These are phyloP conservation scores for Apis laboriosa DNA, from an alignment of 1,140 invertebrate genomes.

Conservation along the genomic window DNA sequence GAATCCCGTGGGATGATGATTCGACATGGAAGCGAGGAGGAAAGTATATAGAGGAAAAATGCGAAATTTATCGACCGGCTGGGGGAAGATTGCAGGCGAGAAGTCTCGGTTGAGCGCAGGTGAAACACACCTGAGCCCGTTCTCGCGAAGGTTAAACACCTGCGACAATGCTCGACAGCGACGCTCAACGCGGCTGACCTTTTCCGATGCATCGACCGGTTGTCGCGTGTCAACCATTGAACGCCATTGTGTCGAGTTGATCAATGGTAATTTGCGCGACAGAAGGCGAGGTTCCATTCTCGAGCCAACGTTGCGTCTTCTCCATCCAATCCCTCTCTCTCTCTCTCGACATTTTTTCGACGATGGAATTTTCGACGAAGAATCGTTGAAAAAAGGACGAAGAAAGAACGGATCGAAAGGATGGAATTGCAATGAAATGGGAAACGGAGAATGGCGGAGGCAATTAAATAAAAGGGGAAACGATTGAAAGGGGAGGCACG, in stretches of 20 bases:
- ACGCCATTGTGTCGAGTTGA: slow-evolving; percentile 14
- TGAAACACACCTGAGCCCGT: slow-evolving; percentile 56
- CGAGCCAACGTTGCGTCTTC: neutral
- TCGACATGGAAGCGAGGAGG: slow-evolving; percentile 35
- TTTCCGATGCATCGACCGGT: slow-evolving; percentile 21
- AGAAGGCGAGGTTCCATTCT: neutral
- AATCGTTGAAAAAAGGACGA: too few relatives aligned
- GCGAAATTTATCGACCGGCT: slow-evolving; percentile 60
- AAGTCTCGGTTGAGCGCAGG: slow-evolving; percentile 26
- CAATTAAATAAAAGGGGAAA: too few relatives aligned
- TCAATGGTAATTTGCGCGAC: neutral
- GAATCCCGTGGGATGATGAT: slow-evolving; percentile 34
- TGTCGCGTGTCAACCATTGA: slow-evolving; percentile 35
- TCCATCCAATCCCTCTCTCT: too few relatives aligned
- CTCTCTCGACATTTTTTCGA: too few relatives aligned
- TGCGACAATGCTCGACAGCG: slow-evolving; percentile 56
- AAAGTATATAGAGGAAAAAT: slow-evolving; percentile 54
- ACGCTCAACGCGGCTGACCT: slow-evolving; percentile 46
- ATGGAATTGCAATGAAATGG: too few relatives aligned
- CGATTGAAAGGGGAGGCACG: too few relatives aligned
- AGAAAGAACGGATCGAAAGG: too few relatives aligned
- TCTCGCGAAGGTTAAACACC: slow-evolving; percentile 60
- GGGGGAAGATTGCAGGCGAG: slow-evolving; percentile 50
- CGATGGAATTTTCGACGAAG: too few relatives aligned
- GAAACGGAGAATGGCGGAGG: too few relatives aligned